Evolutionary conservation across 2,888 invertebrate species (phyloP), one percentile per base, ranked within the genome.

Genomic region (Pristionchus maxplancki): DNA sequence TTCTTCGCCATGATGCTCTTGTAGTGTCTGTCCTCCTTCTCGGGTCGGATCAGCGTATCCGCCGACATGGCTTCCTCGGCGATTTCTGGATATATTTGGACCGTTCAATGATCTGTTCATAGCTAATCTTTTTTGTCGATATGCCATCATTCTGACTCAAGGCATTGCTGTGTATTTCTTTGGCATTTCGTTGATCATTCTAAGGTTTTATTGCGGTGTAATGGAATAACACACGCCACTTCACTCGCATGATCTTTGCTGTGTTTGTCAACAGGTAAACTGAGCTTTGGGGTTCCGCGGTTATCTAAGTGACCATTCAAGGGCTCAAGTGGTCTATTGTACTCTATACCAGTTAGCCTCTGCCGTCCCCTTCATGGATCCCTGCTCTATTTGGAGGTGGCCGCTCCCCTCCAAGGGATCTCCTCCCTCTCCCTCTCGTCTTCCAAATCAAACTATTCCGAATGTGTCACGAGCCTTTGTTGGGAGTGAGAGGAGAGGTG

Each of bases 41-140:
- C 86, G 17, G 31, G 48, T 87, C 34, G 50, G 15, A 89, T 87
- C 40, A 85, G 62, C 34, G 91, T 90, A 87, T 93, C 93, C 40
- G 91, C 90, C 9, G 88, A 89, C 24, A 88, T 89, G 17, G 93
- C 93, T 89, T 93, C 93, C 87, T 91, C 91, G n/a, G 93, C 93
- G 50, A 91, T 62, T 83, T 93, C 92, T 89, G 89, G 5, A 40
- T n/a, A n/a, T n/a, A n/a, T n/a, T n/a, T n/a, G n/a, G n/a, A n/a
- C n/a, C n/a, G n/a, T n/a, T n/a, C n/a, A n/a, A n/a, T n/a, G n/a
- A n/a, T n/a, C n/a, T n/a, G n/a, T n/a, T n/a, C n/a, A n/a, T n/a
- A n/a, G n/a, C n/a, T n/a, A n/a, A n/a, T n/a, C n/a, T n/a, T n/a
- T n/a, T n/a, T n/a, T n/a, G n/a, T n/a, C n/a, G n/a, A n/a, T n/a